A percentile compares a stretch with the other conserved stretches of the same genome.
Evolutionary conservation across 2,888 invertebrate species (phyloP).

Genomic region (Calliopum simillimum): DNA sequence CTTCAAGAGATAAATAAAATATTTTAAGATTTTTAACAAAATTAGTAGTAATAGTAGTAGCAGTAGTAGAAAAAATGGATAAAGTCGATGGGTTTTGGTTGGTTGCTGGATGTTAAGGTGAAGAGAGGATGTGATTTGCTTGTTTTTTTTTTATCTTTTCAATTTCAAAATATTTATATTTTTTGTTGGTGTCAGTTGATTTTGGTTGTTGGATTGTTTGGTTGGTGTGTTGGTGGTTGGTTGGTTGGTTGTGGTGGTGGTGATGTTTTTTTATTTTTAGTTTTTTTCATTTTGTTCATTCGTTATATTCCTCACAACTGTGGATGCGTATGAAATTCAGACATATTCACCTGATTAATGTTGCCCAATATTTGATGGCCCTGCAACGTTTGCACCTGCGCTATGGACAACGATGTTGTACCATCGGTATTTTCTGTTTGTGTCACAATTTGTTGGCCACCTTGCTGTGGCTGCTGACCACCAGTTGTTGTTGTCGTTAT

Average conservation of each 20-base stretch:
- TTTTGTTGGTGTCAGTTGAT: slow-evolving; percentile 39
- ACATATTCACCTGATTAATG: slow-evolving; percentile 68
- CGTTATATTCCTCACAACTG: slow-evolving; percentile 47
- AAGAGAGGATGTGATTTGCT: neutral
- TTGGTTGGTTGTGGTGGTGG: slow-evolving; percentile 34
- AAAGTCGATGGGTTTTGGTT: slow-evolving; percentile 2
- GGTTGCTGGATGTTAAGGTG: slow-evolving; percentile 14
- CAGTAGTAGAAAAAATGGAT: neutral
- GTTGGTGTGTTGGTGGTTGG: slow-evolving; percentile 43
- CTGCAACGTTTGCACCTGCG: slow-evolving; percentile 67
- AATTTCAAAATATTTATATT: neutral
- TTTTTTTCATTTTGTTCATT: slow-evolving; percentile 1
- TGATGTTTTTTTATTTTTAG: slow-evolving; percentile 29
- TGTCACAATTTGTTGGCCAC: slow-evolving; percentile 61
- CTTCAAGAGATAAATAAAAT: slow-evolving; percentile 22
- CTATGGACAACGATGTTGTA: slow-evolving; percentile 66
- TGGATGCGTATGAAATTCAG: slow-evolving; percentile 64
- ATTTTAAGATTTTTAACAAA: slow-evolving; percentile 16
- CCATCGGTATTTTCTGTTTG: slow-evolving; percentile 67
- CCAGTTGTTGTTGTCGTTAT: slow-evolving; percentile 54
- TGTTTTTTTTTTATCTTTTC: neutral
- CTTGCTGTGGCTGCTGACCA: slow-evolving; percentile 48
- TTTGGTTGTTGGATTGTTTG: slow-evolving; percentile 45
- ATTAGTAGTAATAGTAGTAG: neutral
- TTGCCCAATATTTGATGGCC: slow-evolving; percentile 67